These are phyloP conservation scores for Pachyseris speciosa DNA, from an alignment of 64 coral and sea anemone species.

Conservation along the genomic window DNA sequence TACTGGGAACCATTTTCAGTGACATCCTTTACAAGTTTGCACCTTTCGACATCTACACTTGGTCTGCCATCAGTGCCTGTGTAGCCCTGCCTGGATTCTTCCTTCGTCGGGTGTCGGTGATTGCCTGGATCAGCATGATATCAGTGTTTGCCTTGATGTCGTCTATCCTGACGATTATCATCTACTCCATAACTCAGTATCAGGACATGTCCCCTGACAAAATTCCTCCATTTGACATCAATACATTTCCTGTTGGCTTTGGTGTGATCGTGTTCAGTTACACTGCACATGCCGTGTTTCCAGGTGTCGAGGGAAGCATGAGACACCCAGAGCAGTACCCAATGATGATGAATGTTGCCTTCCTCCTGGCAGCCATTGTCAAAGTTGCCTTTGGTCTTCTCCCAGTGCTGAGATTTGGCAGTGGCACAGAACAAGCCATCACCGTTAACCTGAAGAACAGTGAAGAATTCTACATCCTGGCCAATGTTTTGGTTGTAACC, in stretches of 20 bases:
- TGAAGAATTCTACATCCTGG: constrained; percentile 59
- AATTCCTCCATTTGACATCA: constrained; percentile 68
- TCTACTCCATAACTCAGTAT: constrained; percentile 74
- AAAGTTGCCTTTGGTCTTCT: constrained; percentile 80
- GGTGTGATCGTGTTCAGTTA: constrained; percentile 93
- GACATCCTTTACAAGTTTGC: constrained; percentile 58
- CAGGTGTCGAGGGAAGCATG: constrained; percentile 90
- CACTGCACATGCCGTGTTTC: constrained; percentile 83
- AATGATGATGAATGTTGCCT: constrained; percentile 89
- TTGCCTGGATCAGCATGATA: constrained; percentile 93
- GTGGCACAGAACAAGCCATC: constrained; percentile 69
- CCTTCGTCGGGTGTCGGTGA: constrained; percentile 87
- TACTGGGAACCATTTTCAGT: constrained; percentile 74
- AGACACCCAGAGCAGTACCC: constrained; percentile 74
- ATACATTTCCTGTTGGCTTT: constrained; percentile 82
- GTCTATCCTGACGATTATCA: constrained; percentile 71
- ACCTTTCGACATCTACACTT: constrained; percentile 68
- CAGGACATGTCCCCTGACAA: constrained; percentile 68
- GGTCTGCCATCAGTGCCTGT: constrained; percentile 75
- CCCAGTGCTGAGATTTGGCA: constrained; percentile 76
- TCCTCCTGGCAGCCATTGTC: constrained; percentile 68
- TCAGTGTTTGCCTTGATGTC: constrained; percentile 84
- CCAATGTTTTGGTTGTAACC: constrained; percentile 77
- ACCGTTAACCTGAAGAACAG: constrained; percentile 79
- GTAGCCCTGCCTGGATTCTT: constrained; percentile 78